Percentiles rank a stretch among this genome's conserved stretches.
Conservation (phyloP, 2,797 vertebrate species). For the Betta splendens region DNA sequence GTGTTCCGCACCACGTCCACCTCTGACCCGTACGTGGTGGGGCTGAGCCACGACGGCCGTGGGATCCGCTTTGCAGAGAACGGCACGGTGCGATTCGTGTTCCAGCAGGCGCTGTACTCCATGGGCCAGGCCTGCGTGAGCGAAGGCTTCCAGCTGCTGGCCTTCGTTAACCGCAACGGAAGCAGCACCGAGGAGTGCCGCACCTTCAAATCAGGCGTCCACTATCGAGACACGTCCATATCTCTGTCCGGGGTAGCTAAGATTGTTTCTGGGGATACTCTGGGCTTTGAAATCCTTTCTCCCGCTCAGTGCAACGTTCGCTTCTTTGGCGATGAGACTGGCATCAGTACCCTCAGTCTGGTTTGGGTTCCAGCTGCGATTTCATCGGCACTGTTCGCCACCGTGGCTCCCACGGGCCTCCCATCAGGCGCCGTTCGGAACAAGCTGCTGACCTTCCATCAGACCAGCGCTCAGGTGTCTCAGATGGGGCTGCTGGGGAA, state of each 20-base stretch:
- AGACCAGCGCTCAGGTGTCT: conserved; percentile 75
- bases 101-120: conserved; percentile 89
- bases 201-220: conserved; percentile 85
- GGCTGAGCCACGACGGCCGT: conserved; percentile 84
- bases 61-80: conserved; percentile 86
- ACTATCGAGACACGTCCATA: conserved; percentile 89
- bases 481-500: conserved; percentile 82
- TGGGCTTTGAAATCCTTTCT: conserved; percentile 87
- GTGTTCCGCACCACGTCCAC: conserved; percentile 83
- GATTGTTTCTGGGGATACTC: conserved; percentile 82
- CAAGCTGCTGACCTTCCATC: conserved; percentile 86
- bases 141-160: conserved; percentile 86
- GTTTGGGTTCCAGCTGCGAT: conserved; percentile 87
- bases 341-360: conserved; percentile 86
- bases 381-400: conserved; percentile 83
- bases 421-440: conserved; percentile 88
- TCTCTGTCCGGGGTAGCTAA: conserved; percentile 81
- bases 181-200: conserved; percentile 82
- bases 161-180: conserved; percentile 85
- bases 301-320: conserved; percentile 86
- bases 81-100: conserved; percentile 86
- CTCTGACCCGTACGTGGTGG: conserved; percentile 88
- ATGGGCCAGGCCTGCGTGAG: conserved; percentile 86
- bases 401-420: conserved; percentile 79
- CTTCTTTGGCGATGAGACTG: conserved; percentile 87